Conservation (phyloP, 2,888 invertebrate species). For the Chloroclysta siterata region DNA sequence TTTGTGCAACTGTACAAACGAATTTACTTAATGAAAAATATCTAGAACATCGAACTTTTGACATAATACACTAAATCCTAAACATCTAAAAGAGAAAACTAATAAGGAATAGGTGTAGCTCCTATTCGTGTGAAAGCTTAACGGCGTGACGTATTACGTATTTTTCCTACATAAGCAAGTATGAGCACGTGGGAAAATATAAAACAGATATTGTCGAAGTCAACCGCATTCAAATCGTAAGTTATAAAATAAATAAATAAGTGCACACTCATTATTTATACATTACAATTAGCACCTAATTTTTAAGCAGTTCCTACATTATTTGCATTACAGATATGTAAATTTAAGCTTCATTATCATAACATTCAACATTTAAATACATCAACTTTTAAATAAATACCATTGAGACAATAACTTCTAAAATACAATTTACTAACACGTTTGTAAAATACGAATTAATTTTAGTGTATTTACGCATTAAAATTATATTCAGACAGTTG, state of each 20-base stretch:
- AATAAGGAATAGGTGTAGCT: slow-evolving; percentile 20
- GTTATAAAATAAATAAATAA: slow-evolving; percentile 68
- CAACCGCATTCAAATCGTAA: slow-evolving; percentile 69
- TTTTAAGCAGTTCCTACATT: slow-evolving; percentile 72
- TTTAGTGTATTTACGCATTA: background rate
- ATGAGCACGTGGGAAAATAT: slow-evolving; percentile 50
- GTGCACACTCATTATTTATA: slow-evolving; percentile 71
- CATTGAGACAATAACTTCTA: slow-evolving; percentile 45
- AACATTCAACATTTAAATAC: slow-evolving; percentile 68
- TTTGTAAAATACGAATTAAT: slow-evolving; percentile 10
- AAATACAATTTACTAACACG: slow-evolving; percentile 15
- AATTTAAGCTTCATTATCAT: slow-evolving; percentile 62
- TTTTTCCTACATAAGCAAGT: slow-evolving; percentile 45
- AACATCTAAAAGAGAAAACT: slow-evolving; percentile 30
- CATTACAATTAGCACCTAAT: slow-evolving; percentile 78
- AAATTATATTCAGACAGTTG: too few species aligned
- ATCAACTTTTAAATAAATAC: slow-evolving; percentile 40
- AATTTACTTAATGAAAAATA: slow-evolving; percentile 57
- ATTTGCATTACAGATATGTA: slow-evolving; percentile 54
- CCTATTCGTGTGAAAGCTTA: slow-evolving; percentile 23
- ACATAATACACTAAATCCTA: slow-evolving; percentile 47
- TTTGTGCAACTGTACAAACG: slow-evolving; percentile 75
- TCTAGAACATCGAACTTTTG: slow-evolving; percentile 51
- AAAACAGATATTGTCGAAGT: slow-evolving; percentile 79
- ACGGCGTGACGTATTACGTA: slow-evolving; percentile 30